Conservation (phyloP, 2,888 invertebrate species). For the Dasysyrphus tricinctus region DNA sequence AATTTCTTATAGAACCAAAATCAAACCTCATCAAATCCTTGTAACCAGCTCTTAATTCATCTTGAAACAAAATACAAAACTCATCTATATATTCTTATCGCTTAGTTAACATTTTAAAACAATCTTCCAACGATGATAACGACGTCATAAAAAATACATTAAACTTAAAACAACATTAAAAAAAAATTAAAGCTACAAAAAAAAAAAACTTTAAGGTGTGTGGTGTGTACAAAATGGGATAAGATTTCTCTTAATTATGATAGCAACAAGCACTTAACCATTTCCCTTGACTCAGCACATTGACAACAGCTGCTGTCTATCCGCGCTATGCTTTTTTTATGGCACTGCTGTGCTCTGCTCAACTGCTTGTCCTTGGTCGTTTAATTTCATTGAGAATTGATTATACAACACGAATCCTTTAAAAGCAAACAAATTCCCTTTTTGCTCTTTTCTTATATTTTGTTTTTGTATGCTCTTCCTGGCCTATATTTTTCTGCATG, state of each 20-base stretch:
- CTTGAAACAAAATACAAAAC: background rate
- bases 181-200: background rate
- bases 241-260: slow-evolving; percentile 26
- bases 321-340: slow-evolving; percentile 7
- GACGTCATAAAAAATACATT: slow-evolving; percentile 14
- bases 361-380: slow-evolving; percentile 58
- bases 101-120: slow-evolving; percentile 8
- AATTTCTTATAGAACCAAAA: background rate
- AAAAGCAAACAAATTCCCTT: slow-evolving; percentile 13
- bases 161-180: background rate
- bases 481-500: slow-evolving; percentile 43
- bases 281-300: slow-evolving; percentile 12
- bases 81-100: too few species aligned
- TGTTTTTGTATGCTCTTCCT: slow-evolving; percentile 3
- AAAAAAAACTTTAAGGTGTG: background rate
- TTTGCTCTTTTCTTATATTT: slow-evolving; percentile 14
- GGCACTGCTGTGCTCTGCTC: background rate
- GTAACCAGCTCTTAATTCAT: background rate
- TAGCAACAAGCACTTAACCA: slow-evolving; percentile 22
- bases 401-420: slow-evolving; percentile 45
- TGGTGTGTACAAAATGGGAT: background rate
- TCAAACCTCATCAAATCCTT: background rate
- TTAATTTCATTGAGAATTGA: slow-evolving; percentile 56
- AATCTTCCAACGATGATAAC: background rate
- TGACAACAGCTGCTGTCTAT: slow-evolving; percentile 13